Conservation (phyloP, 1,140 invertebrate genomes). For the Andricus grossulariae region DNA sequence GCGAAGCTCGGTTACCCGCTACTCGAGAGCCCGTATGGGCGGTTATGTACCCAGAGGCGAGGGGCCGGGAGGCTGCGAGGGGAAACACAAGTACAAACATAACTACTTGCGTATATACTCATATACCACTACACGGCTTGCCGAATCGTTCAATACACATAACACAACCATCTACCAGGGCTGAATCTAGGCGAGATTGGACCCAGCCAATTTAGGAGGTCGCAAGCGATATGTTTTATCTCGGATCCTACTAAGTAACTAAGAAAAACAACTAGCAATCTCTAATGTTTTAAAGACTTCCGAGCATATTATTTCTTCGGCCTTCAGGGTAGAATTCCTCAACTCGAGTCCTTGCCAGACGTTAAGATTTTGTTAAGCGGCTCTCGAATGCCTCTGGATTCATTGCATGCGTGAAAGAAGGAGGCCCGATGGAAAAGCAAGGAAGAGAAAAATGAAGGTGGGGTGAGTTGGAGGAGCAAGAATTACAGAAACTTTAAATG, state of each 20-base stretch:
- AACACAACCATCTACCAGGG: neutral
- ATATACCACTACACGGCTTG: neutral
- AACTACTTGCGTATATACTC: neutral
- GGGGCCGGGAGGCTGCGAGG: conserved; percentile 7
- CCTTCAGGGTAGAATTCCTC: too few species aligned
- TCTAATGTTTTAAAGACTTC: neutral
- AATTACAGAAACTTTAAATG: conserved; percentile 23
- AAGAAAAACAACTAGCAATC: neutral
- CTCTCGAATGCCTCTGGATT: too few species aligned
- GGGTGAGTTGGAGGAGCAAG: neutral
- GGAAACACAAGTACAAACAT: neutral
- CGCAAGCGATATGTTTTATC: neutral
- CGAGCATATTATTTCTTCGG: too few species aligned
- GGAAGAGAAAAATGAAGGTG: too few species aligned
- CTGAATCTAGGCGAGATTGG: neutral
- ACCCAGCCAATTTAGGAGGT: neutral
- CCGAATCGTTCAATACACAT: conserved; percentile 20
- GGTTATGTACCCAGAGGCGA: conserved; percentile 2
- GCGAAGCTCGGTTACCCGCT: conserved; percentile 48
- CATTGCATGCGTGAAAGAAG: too few species aligned
- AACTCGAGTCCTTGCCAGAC: too few species aligned
- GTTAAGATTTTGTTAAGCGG: too few species aligned
- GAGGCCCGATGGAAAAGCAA: too few species aligned
- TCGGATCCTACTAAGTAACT: too few species aligned
- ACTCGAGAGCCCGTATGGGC: conserved; percentile 37